Percentiles rank a stretch among this genome's conserved stretches.
Evolutionary conservation across 2,888 invertebrate genomes (phyloP).

Genomic region (Charanyca ferruginea): DNA sequence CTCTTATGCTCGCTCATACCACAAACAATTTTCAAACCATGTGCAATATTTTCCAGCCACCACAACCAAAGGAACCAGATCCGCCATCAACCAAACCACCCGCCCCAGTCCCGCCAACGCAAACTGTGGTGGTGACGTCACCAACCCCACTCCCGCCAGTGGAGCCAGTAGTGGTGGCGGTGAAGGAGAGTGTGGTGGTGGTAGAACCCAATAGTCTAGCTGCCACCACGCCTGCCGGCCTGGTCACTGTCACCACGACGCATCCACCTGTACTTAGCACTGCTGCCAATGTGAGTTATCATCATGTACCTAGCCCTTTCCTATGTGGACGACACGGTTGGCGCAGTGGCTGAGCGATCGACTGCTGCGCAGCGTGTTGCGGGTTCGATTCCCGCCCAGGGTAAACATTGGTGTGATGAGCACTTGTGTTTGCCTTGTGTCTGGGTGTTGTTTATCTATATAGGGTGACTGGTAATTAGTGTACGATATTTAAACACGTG

Average conservation of each 20-base stretch:
- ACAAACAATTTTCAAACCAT: neutral
- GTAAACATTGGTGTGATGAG: no score
- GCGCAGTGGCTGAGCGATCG: no score
- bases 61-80: constrained; percentile 67
- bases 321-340: no score
- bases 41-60: constrained; percentile 59
- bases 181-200: constrained; percentile 70
- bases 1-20: no score
- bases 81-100: constrained; percentile 49
- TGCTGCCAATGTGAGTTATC: constrained; percentile 58
- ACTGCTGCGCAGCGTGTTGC: no score
- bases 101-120: constrained; percentile 53
- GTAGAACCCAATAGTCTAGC: constrained; percentile 93
- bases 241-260: constrained; percentile 96
- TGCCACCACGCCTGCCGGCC: constrained; percentile 92
- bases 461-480: no score
- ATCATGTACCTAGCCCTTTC: no score
- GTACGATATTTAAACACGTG: no score
- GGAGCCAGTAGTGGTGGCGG: constrained; percentile 72
- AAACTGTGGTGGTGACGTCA: constrained; percentile 68
- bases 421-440: no score
- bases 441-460: no score
- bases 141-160: constrained; percentile 54
- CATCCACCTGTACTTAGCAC: constrained; percentile 88
- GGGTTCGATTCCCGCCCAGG: no score